Evolutionary conservation across 1,140 invertebrate species (phyloP).

Genomic region (Drosophila erecta): DNA sequence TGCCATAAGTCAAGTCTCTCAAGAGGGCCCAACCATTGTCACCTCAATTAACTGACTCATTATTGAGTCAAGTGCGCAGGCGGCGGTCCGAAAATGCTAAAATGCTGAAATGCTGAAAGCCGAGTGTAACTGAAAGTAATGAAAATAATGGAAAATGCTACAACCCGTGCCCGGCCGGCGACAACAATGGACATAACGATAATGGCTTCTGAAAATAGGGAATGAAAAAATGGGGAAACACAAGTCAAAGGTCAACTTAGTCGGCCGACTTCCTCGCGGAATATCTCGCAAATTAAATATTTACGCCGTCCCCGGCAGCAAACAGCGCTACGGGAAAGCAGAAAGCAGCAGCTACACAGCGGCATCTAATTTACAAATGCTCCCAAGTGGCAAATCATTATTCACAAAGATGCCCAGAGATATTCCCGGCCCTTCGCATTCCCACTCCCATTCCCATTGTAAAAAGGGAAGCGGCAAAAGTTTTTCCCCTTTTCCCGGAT

Average conservation of each 20-base stretch:
- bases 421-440: conserved; percentile 50
- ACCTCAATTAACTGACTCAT: conserved; percentile 81
- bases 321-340: conserved; percentile 30
- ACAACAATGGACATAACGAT: conserved; percentile 58
- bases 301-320: conserved; percentile 64
- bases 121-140: conserved; percentile 34
- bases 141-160: conserved; percentile 46
- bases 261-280: conserved; percentile 60
- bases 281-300: conserved; percentile 79
- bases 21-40: conserved; percentile 63
- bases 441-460: conserved; percentile 38
- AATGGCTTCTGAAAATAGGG: conserved; percentile 49
- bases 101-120: conserved; percentile 4
- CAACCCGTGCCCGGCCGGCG: conserved; percentile 17
- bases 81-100: conserved; percentile 28
- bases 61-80: conserved; percentile 65
- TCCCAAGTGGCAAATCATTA: conserved; percentile 83
- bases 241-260: conserved; percentile 66
- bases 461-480: conserved; percentile 19
- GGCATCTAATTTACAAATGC: conserved; percentile 79
- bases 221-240: conserved; percentile 32
- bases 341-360: conserved; percentile 37
- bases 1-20: conserved; percentile 64
- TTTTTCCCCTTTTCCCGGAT: conserved; percentile 22
- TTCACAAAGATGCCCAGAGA: conserved; percentile 65